Evolutionary conservation across 2,797 vertebrate species (phyloP).

Genomic region (Scleropages formosus): DNA sequence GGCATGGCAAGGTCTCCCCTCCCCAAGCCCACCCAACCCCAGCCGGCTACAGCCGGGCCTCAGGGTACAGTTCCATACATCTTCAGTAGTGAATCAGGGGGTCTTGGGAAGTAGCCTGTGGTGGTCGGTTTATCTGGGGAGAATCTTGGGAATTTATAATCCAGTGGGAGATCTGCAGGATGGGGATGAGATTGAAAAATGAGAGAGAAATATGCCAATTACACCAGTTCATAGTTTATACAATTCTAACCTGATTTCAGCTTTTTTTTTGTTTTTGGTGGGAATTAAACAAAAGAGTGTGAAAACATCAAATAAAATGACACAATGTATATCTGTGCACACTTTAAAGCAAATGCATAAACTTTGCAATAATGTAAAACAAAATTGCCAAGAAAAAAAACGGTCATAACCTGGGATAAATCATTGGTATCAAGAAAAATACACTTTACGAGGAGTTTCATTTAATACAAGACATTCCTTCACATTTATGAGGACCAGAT

Average conservation of each 20-base stretch:
- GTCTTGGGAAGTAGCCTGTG: conserved; percentile 85
- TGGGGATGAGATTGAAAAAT: conserved; percentile 27
- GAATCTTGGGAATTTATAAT: conserved; percentile 89
- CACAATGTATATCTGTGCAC: not conserved
- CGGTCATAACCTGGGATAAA: no score
- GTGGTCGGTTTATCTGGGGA: conserved; percentile 79
- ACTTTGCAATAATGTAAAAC: not conserved
- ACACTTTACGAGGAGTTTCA: conserved; percentile 1
- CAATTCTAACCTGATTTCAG: no score
- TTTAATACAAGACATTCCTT: no score
- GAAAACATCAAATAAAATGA: not conserved
- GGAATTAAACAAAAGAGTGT: not conserved
- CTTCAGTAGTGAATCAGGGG: conserved; percentile 77
- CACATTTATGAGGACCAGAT: no score
- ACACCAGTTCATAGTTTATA: not conserved
- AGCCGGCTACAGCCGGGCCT: conserved; percentile 43
- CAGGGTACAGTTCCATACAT: conserved; percentile 58
- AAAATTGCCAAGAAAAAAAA: not conserved
- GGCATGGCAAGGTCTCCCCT: conserved; percentile 56
- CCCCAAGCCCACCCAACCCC: conserved; percentile 57
- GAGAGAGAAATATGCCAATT: conserved; percentile 17
- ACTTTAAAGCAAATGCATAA: not conserved
- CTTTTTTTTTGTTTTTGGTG: no score
- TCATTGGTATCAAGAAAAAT: conserved; percentile 5
- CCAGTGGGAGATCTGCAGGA: conserved; percentile 86